phyloP scores from a whole-genome alignment of 2,797 vertebrate genomes.

The Notolepis coatsorum region DNA sequence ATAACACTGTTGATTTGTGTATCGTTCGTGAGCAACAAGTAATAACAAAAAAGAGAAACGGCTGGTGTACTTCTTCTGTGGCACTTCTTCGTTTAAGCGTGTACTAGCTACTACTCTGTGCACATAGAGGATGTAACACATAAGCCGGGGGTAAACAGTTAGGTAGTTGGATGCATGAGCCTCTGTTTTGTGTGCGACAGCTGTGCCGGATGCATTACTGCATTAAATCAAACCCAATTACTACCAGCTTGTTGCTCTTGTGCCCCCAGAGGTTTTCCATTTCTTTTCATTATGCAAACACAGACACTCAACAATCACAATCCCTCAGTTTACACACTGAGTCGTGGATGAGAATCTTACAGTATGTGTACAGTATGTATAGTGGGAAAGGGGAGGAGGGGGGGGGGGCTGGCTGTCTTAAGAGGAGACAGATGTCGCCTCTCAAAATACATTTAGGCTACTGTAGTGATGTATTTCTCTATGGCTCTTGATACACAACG shows the following conservation, averaged over 20 bases:
- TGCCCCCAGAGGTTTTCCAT: slow-evolving; percentile 51
- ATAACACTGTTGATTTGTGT: too few species aligned
- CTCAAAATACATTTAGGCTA: slow-evolving; percentile 20
- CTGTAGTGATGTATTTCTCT: too few species aligned
- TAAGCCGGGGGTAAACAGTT: slow-evolving; percentile 58
- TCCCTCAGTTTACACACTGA: slow-evolving; percentile 11
- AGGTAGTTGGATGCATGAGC: slow-evolving; percentile 41
- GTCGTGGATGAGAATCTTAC: background rate
- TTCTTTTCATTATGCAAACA: slow-evolving; percentile 40
- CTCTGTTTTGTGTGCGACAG: slow-evolving; percentile 65
- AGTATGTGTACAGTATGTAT: too few species aligned
- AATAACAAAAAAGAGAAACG: too few species aligned
- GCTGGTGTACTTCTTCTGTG: too few species aligned
- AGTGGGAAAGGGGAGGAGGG: background rate
- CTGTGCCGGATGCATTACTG: slow-evolving; percentile 66
- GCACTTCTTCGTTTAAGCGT: too few species aligned
- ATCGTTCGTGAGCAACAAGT: too few species aligned
- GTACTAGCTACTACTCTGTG: too few species aligned
- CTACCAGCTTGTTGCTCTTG: slow-evolving; percentile 60
- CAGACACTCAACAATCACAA: background rate
- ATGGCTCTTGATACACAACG: too few species aligned
- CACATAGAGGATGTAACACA: slow-evolving; percentile 54
- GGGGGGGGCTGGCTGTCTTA: background rate
- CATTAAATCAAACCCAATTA: slow-evolving; percentile 76
- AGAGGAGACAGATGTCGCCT: slow-evolving; percentile 25